phyloP scores from a whole-genome alignment of 2,797 vertebrate genomes.

The Xiphophorus birchmanni region DNA sequence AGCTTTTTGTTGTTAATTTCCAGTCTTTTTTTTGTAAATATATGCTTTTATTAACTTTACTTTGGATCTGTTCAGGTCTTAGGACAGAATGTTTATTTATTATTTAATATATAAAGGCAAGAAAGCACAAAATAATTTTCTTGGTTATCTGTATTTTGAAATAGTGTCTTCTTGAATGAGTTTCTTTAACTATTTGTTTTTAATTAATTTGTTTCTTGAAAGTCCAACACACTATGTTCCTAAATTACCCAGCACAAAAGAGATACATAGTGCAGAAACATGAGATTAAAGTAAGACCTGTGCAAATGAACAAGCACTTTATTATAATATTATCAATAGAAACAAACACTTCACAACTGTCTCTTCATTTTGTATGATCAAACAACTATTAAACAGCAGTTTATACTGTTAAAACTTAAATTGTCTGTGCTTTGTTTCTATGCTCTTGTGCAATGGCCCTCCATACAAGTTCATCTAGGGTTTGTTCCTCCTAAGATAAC shows the following conservation, averaged over 20 bases:
- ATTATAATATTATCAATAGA: constrained; percentile 67
- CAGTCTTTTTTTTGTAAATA: constrained; percentile 61
- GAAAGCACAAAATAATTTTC: constrained; percentile 37
- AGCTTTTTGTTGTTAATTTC: constrained; percentile 43
- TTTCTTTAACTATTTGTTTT: constrained; percentile 44
- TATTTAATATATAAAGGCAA: constrained; percentile 37
- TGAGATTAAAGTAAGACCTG: constrained; percentile 42
- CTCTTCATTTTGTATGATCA: constrained; percentile 68
- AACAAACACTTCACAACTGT: constrained; percentile 56
- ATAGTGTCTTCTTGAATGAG: constrained; percentile 56
- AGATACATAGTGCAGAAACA: constrained; percentile 18
- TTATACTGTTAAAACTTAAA: constrained; percentile 41
- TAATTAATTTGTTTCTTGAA: constrained; percentile 29
- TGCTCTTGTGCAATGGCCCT: constrained; percentile 9
- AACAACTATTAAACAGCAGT: constrained; percentile 63
- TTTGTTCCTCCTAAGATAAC: neutral
- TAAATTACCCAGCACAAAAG: constrained; percentile 23
- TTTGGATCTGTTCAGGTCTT: constrained; percentile 50
- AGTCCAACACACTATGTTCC: constrained; percentile 30
- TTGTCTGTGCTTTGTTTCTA: constrained; percentile 41
- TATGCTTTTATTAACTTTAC: constrained; percentile 43
- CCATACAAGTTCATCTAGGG: neutral
- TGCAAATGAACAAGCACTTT: constrained; percentile 67
- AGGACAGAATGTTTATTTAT: constrained; percentile 3
- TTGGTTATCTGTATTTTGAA: constrained; percentile 48